Base-by-base conservation (phyloP, 2,113 vertebrate genomes). In the Alectura lathami region DNA sequence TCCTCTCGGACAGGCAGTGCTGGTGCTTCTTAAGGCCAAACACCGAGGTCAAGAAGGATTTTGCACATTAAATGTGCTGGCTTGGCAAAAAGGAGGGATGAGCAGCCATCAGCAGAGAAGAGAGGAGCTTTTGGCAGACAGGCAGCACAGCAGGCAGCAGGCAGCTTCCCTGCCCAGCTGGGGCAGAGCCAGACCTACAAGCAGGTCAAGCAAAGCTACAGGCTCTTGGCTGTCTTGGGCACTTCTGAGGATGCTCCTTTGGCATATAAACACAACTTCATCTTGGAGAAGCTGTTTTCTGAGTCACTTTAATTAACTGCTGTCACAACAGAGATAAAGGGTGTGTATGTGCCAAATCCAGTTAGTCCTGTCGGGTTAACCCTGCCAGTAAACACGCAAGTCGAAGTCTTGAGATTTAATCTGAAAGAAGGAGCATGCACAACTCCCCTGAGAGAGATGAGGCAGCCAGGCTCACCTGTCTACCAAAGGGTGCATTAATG, bases 251-350 rank as follows among this genome's bases (percentile, higher is more conserved):
- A 51, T 60, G n/a, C 8, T 75, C 30, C 77, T 89, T 91, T 48
- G 53, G 18, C 81, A 95, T 93, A 86, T 79, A 82, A 82, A 79
- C 40, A 57, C 3, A 1, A 38, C 57, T 78, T 75, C 89, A 84
- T 92, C 95, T 94, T 76, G 81, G 66, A 82, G 81, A 87, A 76
- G 86, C 45, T 94, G 40, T 79, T 95, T 95, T 73, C 70, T 89
- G 83, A 95, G 83, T 96, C 95, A 94, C 66, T 87, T 89, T 86
- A 93, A 95, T 95, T 91, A 95, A 93, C 60, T 91, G 45, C 92
- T 97, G 95, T 95, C 96, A 94, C 88, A 97, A 95, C 64, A 88
- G 76, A 96, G 91, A 92, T 93, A 96, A 94, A 96, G 92, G 95
- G 92, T 88, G 96, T 93, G 91, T 86, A 51, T 32, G 47, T 81